Conservation (phyloP, 2,797 vertebrate genomes). For the Centroberyx gerrardi region DNA sequence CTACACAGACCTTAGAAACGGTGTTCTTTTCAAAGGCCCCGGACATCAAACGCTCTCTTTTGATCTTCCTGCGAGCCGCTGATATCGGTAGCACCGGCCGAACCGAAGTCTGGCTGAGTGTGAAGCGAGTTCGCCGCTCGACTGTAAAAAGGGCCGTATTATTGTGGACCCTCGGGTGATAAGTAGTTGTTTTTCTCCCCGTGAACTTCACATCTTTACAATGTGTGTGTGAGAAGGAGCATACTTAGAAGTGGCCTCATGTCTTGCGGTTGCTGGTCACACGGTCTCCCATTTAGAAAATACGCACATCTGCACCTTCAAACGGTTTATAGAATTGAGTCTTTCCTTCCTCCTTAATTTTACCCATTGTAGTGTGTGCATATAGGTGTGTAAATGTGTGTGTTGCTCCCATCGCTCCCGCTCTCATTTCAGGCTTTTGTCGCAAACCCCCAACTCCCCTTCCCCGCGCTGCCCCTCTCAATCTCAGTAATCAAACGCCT, state of each 20-base stretch:
- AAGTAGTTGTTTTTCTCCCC: slow-evolving; percentile 42
- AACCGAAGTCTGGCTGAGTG: slow-evolving; percentile 32
- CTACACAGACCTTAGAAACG: slow-evolving; percentile 25
- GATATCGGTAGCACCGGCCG: not conserved
- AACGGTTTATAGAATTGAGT: no score
- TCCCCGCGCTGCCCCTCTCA: slow-evolving; percentile 51
- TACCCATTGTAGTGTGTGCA: slow-evolving; percentile 17
- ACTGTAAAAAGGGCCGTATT: slow-evolving; percentile 55
- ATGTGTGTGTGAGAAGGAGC: not conserved
- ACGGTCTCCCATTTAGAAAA: not conserved
- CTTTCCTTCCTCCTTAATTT: slow-evolving; percentile 2
- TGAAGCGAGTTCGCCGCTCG: slow-evolving; percentile 49
- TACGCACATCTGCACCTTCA: not conserved
- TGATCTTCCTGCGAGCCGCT: slow-evolving; percentile 34
- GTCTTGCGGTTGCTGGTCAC: slow-evolving; percentile 2
- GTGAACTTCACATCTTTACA: slow-evolving; percentile 22
- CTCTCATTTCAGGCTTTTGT: slow-evolving; percentile 67
- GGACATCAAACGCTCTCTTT: slow-evolving; percentile 53
- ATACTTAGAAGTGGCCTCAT: slow-evolving; percentile 15
- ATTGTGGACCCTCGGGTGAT: slow-evolving; percentile 55
- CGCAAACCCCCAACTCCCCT: slow-evolving; percentile 49
- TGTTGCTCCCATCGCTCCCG: slow-evolving; percentile 20
- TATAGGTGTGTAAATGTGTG: slow-evolving; percentile 3
- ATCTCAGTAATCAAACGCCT: slow-evolving; percentile 71
- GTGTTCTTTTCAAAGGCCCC: slow-evolving; percentile 61